phyloP scores from a whole-genome alignment of 2,797 vertebrate genomes.

The Sarcoramphus papa region DNA sequence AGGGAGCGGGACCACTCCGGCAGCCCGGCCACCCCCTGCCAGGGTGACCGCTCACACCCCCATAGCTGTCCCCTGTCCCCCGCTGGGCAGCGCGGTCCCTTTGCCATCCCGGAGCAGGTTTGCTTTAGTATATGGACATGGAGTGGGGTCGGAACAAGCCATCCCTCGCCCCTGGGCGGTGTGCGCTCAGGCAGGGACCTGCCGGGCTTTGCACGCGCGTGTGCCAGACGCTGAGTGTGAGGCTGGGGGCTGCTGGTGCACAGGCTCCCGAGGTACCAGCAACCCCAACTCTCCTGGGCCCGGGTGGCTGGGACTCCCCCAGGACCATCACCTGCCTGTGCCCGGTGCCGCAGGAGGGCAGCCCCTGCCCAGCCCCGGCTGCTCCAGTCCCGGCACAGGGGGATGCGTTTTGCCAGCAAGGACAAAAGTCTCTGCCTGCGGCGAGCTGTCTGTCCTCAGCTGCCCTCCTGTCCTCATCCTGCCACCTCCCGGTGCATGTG shows the following conservation, averaged over 20 bases:
- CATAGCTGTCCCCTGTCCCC: background rate
- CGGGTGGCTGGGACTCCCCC: too few species aligned
- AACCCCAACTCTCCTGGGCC: too few species aligned
- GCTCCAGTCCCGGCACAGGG: background rate
- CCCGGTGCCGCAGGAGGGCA: background rate
- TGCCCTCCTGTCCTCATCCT: background rate
- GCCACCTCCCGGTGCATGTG: background rate
- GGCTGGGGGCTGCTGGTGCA: background rate
- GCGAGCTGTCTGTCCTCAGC: background rate
- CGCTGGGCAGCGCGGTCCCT: background rate
- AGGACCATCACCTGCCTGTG: background rate
- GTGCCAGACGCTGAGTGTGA: background rate
- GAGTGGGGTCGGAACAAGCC: background rate
- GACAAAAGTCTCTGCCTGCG: background rate
- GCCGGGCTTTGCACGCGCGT: background rate
- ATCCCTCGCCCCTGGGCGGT: background rate
- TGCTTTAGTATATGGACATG: background rate
- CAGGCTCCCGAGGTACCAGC: too few species aligned
- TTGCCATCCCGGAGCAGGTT: background rate
- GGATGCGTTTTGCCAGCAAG: background rate
- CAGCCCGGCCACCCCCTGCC: background rate
- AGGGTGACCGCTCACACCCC: background rate
- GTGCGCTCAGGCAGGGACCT: background rate
- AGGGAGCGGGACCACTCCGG: background rate
- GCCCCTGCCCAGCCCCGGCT: background rate